Evolutionary conservation across 2,113 vertebrate species (phyloP), one percentile per base, ranked within the genome.

Genomic region (Marmota flaviventris): DNA sequence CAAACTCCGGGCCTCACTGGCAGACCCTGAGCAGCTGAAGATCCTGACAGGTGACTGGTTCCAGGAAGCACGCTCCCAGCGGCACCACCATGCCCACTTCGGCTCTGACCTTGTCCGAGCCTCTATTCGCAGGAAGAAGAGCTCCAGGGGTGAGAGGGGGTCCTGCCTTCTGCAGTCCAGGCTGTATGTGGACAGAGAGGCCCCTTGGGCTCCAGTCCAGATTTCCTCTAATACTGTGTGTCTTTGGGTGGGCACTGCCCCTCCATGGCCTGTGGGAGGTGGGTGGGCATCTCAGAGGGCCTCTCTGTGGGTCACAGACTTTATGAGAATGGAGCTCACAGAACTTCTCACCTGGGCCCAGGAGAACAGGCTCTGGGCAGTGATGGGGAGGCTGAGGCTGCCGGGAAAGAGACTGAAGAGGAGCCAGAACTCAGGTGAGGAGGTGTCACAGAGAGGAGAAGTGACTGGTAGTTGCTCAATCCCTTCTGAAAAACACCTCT

Each of bases 11-110:
- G 96, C 99, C 97, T 99, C 98, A 0, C 98, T 99, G 96, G 98
- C 96, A 10, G 99, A 99, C 93, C 99, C 98, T 0, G 65, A 45
- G 24, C 98, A 93, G 94, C 98, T 99, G 97, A 98, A 98, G 97
- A 97, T 94, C 67, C 98, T 99, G 85, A 99, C 99, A 0, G 99
- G 99, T 0, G 98, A 99, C 10, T 99, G 99, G 99, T 99, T 99
- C 98, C 98, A 98, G 0, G 99, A 99, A 34, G 98, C 98, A 67
- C 98, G 99, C 0, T 98, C 98, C 96, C 99, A 99, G 87, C 98
- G 99, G 4, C 99, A 99, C 96, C 95, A 79, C n/a, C 97, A 95
- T 48, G 34, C 94, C 48, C 98, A 86, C 24, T 98, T 99, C 0
- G 99, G 99, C 81, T 98, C 98, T 2, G 99, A 99, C 95, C 98